Evolutionary conservation across 2,113 vertebrate species (phyloP).

Genomic region (Tricholaema leucomelas): DNA sequence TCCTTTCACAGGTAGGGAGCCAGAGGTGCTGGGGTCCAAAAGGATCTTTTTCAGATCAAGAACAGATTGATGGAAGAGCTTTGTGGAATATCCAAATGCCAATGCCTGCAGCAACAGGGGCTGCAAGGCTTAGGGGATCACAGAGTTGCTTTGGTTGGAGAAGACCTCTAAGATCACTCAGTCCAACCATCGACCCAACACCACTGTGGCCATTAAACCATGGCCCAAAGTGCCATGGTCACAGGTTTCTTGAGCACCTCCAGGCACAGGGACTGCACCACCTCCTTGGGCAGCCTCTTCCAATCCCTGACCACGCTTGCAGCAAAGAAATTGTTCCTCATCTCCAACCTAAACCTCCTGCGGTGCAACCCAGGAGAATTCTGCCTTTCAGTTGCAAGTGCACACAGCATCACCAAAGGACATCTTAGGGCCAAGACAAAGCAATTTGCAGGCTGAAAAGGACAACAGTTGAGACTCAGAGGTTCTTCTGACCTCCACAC

Average conservation of each 20-base stretch:
- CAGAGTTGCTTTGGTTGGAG: too few species aligned
- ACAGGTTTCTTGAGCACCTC: too few species aligned
- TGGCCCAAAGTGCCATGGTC: too few species aligned
- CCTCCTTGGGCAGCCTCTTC: too few species aligned
- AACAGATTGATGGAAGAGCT: neutral
- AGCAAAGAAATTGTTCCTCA: too few species aligned
- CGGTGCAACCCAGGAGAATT: neutral
- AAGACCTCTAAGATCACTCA: too few species aligned
- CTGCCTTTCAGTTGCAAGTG: neutral
- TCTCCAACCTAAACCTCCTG: too few species aligned
- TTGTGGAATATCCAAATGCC: fast-evolving
- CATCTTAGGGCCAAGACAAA: neutral
- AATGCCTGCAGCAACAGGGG: fast-evolving
- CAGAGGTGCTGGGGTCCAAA: neutral
- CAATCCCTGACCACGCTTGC: too few species aligned
- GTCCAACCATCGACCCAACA: too few species aligned
- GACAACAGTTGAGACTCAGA: fast-evolving
- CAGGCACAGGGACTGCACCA: too few species aligned
- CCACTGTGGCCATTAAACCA: too few species aligned
- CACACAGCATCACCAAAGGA: neutral
- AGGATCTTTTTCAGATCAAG: neutral
- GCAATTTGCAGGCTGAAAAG: neutral
- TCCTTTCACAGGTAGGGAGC: neutral
- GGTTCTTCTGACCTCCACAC: neutral
- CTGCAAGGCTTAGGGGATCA: neutral